Evolutionary conservation across 2,797 vertebrate species (phyloP).

Genomic region (Sphaeramia orbicularis): DNA sequence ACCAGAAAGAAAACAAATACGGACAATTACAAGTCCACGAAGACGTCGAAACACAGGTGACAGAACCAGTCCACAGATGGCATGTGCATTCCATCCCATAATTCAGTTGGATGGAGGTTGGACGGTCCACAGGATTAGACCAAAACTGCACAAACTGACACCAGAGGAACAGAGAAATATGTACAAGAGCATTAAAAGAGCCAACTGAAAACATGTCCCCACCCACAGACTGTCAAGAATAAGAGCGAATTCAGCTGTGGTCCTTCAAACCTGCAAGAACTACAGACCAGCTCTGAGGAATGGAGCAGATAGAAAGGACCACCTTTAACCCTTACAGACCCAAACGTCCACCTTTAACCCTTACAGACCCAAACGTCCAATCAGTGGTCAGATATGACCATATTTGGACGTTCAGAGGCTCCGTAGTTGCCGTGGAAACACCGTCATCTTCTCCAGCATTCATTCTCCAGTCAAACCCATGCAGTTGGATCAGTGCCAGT

Average conservation of each 20-base stretch:
- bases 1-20: slow-evolving; percentile 24
- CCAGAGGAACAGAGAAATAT: slow-evolving; percentile 38
- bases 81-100: slow-evolving; percentile 16
- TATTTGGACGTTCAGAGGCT: no score
- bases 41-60: slow-evolving; percentile 42
- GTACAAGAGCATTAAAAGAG: slow-evolving; percentile 28
- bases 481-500: no score
- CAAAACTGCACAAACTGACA: slow-evolving; percentile 49
- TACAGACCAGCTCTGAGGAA: no score
- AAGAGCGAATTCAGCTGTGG: slow-evolving; percentile 19
- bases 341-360: no score
- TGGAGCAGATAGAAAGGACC: no score
- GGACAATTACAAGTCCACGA: slow-evolving; percentile 21
- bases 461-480: no score
- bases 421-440: no score
- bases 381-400: no score
- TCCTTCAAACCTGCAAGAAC: slow-evolving; percentile 29
- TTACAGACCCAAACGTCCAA: no score
- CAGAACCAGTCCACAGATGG: slow-evolving; percentile 34
- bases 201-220: slow-evolving; percentile 28
- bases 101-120: slow-evolving; percentile 26
- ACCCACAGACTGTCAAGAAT: slow-evolving; percentile 8
- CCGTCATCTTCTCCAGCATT: no score
- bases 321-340: no score
- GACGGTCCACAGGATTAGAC: slow-evolving; percentile 43